A percentile compares a stretch with the other conserved stretches of the same genome.
phyloP scores from a whole-genome alignment of 2,888 invertebrate genomes.

The Pyrrhia umbra region DNA sequence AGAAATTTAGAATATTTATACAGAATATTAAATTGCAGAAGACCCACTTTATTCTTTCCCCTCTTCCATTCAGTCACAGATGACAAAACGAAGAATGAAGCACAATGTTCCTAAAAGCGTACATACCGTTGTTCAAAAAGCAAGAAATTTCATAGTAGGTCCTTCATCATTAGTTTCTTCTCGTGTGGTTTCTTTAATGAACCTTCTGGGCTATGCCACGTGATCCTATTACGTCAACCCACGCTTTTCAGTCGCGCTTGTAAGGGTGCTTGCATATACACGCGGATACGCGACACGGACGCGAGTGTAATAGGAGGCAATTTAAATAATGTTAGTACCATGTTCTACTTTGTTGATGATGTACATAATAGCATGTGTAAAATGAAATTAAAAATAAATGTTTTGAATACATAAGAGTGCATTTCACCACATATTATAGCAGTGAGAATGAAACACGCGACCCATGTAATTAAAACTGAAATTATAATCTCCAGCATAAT shows the following conservation, averaged over 20 bases:
- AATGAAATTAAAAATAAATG: conserved; percentile 13
- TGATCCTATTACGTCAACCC: conserved; percentile 29
- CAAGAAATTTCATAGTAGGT: neutral
- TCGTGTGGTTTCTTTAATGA: conserved; percentile 17
- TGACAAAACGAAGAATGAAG: neutral
- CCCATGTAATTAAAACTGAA: conserved; percentile 40
- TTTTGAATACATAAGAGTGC: neutral
- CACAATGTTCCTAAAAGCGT: neutral
- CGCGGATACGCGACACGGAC: conserved; percentile 35
- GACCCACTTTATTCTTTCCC: neutral
- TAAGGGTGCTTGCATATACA: conserved; percentile 43
- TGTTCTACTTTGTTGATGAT: conserved; percentile 31
- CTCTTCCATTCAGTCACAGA: neutral
- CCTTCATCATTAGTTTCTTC: neutral
- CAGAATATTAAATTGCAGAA: conserved; percentile 22
- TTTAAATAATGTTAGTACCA: conserved; percentile 52
- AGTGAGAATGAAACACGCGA: conserved; percentile 16
- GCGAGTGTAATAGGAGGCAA: conserved; percentile 44
- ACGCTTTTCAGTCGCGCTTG: conserved; percentile 15
- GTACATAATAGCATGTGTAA: conserved; percentile 6
- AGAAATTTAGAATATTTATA: conserved; percentile 57
- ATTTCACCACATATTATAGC: conserved; percentile 12
- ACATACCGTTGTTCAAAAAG: neutral
- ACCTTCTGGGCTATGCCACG: conserved; percentile 32
- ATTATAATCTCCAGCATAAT: conserved; percentile 34